A percentile compares a stretch with the other conserved stretches of the same genome.
These are phyloP conservation scores for Danionella cerebrum DNA, from an alignment of 2,113 vertebrate genomes.

Conservation along the genomic window DNA sequence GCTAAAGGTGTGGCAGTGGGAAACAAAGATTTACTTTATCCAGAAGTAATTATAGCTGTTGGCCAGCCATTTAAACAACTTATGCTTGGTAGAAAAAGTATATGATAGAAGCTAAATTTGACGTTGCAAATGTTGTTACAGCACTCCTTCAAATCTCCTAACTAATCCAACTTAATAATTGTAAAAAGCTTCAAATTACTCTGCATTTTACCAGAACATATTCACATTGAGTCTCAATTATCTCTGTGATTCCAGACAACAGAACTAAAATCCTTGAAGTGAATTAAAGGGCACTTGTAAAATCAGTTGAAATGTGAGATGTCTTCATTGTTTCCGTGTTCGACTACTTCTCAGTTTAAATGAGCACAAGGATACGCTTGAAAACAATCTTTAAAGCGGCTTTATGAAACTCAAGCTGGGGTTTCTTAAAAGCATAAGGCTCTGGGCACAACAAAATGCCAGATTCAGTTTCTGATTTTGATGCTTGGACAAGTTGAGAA, in stretches of 20 bases:
- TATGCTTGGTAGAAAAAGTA: too few relatives aligned
- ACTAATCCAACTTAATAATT: too few relatives aligned
- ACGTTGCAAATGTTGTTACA: too few relatives aligned
- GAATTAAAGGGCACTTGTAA: conserved; percentile 19
- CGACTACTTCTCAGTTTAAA: conserved; percentile 4
- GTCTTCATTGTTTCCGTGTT: conserved; percentile 2
- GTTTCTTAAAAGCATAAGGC: neutral
- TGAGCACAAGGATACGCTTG: neutral
- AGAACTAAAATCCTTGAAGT: neutral
- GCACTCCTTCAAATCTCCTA: too few relatives aligned
- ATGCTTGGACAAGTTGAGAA: neutral
- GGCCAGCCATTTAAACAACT: too few relatives aligned
- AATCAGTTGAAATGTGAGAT: conserved; percentile 46
- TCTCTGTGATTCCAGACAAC: neutral
- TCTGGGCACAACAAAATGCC: neutral
- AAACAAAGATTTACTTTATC: too few relatives aligned
- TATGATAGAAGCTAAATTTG: too few relatives aligned
- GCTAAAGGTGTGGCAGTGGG: too few relatives aligned
- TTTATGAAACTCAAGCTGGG: conserved; percentile 33
- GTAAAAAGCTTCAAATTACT: too few relatives aligned
- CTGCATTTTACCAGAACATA: too few relatives aligned
- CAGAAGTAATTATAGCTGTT: too few relatives aligned
- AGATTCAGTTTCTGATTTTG: neutral
- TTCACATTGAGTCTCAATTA: too few relatives aligned
- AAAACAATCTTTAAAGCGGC: conserved; percentile 13